phyloP scores from a whole-genome alignment of 1,140 invertebrate species.

The Ectropis grisescens region DNA sequence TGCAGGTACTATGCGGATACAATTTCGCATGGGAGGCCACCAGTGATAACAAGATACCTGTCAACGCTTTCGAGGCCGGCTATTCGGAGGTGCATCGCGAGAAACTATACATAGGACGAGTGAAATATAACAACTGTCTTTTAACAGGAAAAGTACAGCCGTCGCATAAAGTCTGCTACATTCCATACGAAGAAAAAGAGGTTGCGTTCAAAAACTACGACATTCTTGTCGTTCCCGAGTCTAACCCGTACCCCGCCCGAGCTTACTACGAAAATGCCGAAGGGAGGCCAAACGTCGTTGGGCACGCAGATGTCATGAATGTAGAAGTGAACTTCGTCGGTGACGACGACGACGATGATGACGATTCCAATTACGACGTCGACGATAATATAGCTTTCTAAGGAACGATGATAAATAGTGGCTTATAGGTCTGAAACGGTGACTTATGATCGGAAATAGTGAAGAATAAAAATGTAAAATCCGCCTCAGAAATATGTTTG shows the following conservation, averaged over 20 bases:
- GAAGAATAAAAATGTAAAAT: no score
- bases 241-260: conserved; percentile 76
- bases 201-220: conserved; percentile 23
- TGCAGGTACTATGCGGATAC: conserved; percentile 44
- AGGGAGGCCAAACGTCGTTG: no score
- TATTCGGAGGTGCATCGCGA: conserved; percentile 52
- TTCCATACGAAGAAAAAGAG: conserved; percentile 82
- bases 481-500: no score
- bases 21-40: conserved; percentile 32
- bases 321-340: no score
- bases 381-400: no score
- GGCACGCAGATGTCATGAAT: no score
- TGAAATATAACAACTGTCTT: conserved; percentile 75
- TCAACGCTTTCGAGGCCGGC: conserved; percentile 27
- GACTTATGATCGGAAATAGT: no score
- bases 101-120: conserved; percentile 80
- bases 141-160: conserved; percentile 82
- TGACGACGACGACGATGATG: not conserved
- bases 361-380: not conserved
- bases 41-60: conserved; percentile 23
- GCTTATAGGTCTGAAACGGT: no score
- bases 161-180: conserved; percentile 71
- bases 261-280: no score
- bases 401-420: no score
- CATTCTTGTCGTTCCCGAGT: conserved; percentile 64